These are phyloP conservation scores for Dryocosmus kuriphilus DNA, from an alignment of 2,888 invertebrate species.

Conservation along the genomic window DNA sequence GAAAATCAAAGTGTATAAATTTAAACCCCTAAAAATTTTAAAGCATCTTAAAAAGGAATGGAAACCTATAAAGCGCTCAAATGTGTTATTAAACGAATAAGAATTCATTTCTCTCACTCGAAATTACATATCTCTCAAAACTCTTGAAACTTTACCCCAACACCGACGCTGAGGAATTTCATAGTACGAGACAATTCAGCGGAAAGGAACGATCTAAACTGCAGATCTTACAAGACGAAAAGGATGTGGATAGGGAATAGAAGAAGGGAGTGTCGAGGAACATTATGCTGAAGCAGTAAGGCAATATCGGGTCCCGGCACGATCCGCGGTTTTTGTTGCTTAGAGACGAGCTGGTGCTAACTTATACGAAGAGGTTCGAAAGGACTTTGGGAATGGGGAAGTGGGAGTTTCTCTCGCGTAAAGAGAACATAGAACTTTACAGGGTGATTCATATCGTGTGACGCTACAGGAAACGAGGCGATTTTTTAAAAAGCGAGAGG, in stretches of 20 bases:
- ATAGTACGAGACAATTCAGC: background rate
- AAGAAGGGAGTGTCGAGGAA: slow-evolving; percentile 15
- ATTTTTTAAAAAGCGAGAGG: slow-evolving; percentile 20
- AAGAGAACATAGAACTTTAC: slow-evolving; percentile 35
- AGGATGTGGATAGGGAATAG: slow-evolving; percentile 2
- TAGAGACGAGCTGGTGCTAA: slow-evolving; percentile 25
- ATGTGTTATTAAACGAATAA: too few species aligned
- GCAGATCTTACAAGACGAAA: slow-evolving; percentile 10
- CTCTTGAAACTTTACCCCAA: background rate
- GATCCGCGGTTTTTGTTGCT: slow-evolving; percentile 26
- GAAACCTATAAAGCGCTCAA: too few species aligned
- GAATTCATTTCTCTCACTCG: too few species aligned
- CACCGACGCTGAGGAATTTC: background rate
- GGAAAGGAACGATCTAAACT: slow-evolving; percentile 1
- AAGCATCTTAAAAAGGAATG: too few species aligned
- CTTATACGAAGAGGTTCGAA: slow-evolving; percentile 31
- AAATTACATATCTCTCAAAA: too few species aligned
- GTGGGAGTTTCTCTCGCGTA: slow-evolving; percentile 21
- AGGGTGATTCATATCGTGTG: slow-evolving; percentile 33
- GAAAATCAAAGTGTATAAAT: too few species aligned
- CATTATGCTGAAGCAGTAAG: slow-evolving; percentile 28
- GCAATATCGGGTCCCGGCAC: slow-evolving; percentile 10
- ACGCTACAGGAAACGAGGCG: slow-evolving; percentile 30
- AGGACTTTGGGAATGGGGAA: slow-evolving; percentile 27
- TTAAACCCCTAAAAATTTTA: too few species aligned